phyloP scores from a whole-genome alignment of 2,797 vertebrate species.

The Sibirionetta formosa region DNA sequence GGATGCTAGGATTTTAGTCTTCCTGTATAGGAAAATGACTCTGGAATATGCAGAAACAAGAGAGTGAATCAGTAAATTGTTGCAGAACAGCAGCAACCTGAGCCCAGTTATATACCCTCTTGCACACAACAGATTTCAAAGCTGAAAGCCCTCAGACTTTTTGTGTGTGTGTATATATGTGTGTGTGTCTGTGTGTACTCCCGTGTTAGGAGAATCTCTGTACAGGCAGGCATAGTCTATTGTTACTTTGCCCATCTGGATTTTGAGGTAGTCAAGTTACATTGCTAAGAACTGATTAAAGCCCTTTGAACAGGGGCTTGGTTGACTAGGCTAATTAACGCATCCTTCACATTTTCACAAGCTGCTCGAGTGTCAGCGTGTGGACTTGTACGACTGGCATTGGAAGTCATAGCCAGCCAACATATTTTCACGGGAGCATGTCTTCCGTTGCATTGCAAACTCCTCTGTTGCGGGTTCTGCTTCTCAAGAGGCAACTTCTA shows the following conservation, averaged over 20 bases:
- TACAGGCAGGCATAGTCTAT: neutral
- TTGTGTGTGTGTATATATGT: neutral
- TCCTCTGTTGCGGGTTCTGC: neutral
- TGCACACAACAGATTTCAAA: neutral
- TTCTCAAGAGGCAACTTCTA: neutral
- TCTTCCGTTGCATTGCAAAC: accelerated
- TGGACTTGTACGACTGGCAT: neutral
- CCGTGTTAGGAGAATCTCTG: neutral
- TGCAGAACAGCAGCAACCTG: neutral
- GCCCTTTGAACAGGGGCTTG: neutral
- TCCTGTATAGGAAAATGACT: neutral
- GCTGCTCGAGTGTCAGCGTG: neutral
- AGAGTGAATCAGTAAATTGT: neutral
- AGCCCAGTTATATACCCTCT: neutral
- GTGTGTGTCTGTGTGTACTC: neutral
- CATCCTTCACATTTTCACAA: neutral
- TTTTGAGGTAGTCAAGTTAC: neutral
- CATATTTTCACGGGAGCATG: neutral
- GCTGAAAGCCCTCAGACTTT: neutral
- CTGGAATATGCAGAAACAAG: neutral
- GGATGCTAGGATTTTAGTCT: neutral
- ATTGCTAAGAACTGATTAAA: neutral
- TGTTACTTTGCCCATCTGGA: neutral
- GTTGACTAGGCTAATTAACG: neutral
- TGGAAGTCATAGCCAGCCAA: neutral